A percentile compares a stretch with the other conserved stretches of the same genome.
These are phyloP conservation scores for Agrochola lychnidis DNA, from an alignment of 2,888 invertebrate species.

Conservation along the genomic window DNA sequence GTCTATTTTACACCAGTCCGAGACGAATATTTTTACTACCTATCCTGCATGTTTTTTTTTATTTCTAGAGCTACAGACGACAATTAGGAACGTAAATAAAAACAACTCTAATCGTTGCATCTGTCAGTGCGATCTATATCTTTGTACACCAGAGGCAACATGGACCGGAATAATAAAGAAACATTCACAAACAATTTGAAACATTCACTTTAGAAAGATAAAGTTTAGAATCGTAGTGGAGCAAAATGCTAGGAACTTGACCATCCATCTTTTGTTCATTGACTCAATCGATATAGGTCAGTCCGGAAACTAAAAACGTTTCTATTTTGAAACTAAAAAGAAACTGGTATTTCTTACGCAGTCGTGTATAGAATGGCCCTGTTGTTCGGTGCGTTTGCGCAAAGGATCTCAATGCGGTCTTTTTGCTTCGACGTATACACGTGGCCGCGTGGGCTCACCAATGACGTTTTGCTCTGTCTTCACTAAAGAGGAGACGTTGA, in stretches of 20 bases:
- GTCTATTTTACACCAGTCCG: slow-evolving; percentile 5
- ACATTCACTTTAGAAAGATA: slow-evolving; percentile 43
- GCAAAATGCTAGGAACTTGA: slow-evolving; percentile 66
- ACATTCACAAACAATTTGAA: slow-evolving; percentile 39
- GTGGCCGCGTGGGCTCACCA: slow-evolving; percentile 23
- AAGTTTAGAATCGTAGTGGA: slow-evolving; percentile 41
- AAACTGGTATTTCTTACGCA: slow-evolving; percentile 59
- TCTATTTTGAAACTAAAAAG: slow-evolving; percentile 76
- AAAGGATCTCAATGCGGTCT: slow-evolving; percentile 42
- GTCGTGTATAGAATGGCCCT: slow-evolving; percentile 44
- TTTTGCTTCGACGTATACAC: slow-evolving; percentile 35
- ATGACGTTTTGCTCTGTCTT: slow-evolving; percentile 33
- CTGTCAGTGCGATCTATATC: slow-evolving; percentile 68
- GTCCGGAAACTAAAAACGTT: slow-evolving; percentile 78
- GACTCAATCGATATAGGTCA: slow-evolving; percentile 83
- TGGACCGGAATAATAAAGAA: slow-evolving; percentile 64
- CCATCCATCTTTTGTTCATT: slow-evolving; percentile 80
- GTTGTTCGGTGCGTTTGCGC: slow-evolving; percentile 52
- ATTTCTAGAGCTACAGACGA: slow-evolving; percentile 39
- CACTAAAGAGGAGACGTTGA: slow-evolving; percentile 19
- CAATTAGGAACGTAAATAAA: slow-evolving; percentile 58
- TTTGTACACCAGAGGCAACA: slow-evolving; percentile 58
- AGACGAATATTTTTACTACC: slow-evolving; percentile 12
- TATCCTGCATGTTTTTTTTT: neutral
- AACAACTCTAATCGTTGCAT: slow-evolving; percentile 61